Conservation (phyloP, 2,888 invertebrate genomes). For the Rapana venosa region DNA sequence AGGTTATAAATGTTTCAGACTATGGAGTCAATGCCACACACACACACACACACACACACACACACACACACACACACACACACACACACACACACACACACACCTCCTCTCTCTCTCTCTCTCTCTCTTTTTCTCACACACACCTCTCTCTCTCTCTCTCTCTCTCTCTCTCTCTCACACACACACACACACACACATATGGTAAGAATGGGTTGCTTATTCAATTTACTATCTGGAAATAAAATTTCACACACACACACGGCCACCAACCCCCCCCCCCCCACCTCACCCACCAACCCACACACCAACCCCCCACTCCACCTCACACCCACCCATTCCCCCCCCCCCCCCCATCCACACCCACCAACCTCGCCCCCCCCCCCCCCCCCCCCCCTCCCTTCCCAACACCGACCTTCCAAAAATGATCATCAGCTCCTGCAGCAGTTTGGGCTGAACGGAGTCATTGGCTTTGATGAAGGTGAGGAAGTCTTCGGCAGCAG, state of each 20-base stretch:
- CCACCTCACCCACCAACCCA: background rate
- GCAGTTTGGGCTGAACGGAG: background rate
- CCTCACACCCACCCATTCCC: background rate
- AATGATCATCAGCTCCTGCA: slow-evolving; percentile 22
- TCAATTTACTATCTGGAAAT: too few relatives aligned
- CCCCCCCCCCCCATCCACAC: background rate
- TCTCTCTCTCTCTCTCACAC: too few relatives aligned
- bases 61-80: too few relatives aligned
- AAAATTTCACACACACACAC: background rate
- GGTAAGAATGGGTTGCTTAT: too few relatives aligned
- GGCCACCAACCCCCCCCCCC: background rate
- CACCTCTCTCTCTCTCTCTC: too few relatives aligned
- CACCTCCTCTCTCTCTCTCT: too few relatives aligned
- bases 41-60: too few relatives aligned
- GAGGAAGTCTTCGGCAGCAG: slow-evolving; percentile 14
- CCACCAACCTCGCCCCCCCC: background rate
- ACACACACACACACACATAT: too few relatives aligned
- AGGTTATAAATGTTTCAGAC: too few relatives aligned
- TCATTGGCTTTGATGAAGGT: background rate
- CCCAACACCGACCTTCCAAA: background rate
- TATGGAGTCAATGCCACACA: too few relatives aligned
- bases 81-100: too few relatives aligned
- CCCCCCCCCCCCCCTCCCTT: background rate
- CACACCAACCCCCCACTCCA: background rate
- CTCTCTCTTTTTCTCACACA: too few relatives aligned